Evolutionary conservation across 2,797 vertebrate genomes (phyloP).

Genomic region (Pithecia hirsuta): DNA sequence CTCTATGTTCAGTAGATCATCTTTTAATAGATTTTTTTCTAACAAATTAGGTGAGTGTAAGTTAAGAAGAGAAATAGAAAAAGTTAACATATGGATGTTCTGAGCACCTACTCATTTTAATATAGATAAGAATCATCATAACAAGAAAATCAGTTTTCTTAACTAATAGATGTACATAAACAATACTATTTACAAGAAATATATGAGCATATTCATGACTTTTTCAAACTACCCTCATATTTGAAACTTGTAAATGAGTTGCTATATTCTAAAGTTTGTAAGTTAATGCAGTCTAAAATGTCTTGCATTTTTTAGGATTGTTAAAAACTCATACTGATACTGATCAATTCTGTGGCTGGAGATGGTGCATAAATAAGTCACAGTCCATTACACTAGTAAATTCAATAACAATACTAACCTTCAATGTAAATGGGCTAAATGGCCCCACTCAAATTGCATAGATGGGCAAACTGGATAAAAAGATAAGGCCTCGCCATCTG

Average conservation of each 20-base stretch:
- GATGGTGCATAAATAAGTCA: not conserved
- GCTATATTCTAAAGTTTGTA: not conserved
- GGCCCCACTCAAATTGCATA: not conserved
- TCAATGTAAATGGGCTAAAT: not conserved
- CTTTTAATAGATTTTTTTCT: conserved; percentile 19
- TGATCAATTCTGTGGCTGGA: not conserved
- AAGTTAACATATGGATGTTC: conserved; percentile 26
- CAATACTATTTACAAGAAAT: not conserved
- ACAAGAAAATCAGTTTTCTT: not conserved
- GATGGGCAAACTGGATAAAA: not conserved
- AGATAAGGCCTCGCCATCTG: not conserved
- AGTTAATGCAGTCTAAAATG: not conserved
- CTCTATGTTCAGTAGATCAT: conserved; percentile 6
- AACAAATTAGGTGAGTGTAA: not conserved
- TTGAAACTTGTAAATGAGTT: not conserved
- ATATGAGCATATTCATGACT: not conserved
- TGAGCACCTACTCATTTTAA: not conserved
- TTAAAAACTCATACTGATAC: not conserved
- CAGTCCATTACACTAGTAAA: not conserved
- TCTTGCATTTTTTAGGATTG: not conserved
- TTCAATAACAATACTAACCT: not conserved
- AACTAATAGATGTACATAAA: not conserved
- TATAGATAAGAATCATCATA: not conserved
- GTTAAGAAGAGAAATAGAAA: not conserved
- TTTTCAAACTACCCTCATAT: not conserved